phyloP scores from a whole-genome alignment of 2,888 invertebrate genomes.

The Ctenicera cuprea region DNA sequence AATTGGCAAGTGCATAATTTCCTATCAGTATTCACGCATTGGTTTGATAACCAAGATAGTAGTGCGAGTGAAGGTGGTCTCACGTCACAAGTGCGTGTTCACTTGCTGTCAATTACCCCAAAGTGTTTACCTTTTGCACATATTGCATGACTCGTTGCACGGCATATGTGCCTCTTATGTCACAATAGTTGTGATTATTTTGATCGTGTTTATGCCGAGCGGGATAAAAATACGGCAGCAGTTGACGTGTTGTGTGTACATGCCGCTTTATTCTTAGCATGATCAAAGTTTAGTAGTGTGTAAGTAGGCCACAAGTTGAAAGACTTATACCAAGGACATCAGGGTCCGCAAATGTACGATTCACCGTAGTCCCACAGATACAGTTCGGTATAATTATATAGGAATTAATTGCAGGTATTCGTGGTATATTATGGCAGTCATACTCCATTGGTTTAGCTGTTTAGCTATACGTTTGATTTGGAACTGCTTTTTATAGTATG shows the following conservation, averaged over 20 bases:
- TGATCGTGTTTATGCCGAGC: slow-evolving; percentile 59
- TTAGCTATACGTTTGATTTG: slow-evolving; percentile 43
- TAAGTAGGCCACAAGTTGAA: slow-evolving; percentile 74
- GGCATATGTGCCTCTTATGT: slow-evolving; percentile 65
- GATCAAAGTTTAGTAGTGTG: slow-evolving; percentile 60
- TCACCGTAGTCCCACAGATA: slow-evolving; percentile 67
- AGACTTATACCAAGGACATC: slow-evolving; percentile 87
- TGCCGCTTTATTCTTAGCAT: slow-evolving; percentile 64
- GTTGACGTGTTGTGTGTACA: slow-evolving; percentile 48
- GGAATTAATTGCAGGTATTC: slow-evolving; percentile 62
- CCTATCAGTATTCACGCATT: slow-evolving; percentile 39
- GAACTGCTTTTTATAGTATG: slow-evolving; percentile 24
- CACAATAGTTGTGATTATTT: slow-evolving; percentile 63
- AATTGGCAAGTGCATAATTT: slow-evolving; percentile 43
- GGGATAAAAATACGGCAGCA: slow-evolving; percentile 59
- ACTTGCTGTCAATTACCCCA: slow-evolving; percentile 43
- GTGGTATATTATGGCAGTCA: slow-evolving; percentile 56
- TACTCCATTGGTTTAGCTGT: slow-evolving; percentile 48
- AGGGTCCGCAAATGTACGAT: slow-evolving; percentile 72
- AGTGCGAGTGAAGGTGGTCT: slow-evolving; percentile 34
- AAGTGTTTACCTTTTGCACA: slow-evolving; percentile 54
- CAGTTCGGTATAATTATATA: slow-evolving; percentile 62
- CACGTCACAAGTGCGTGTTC: slow-evolving; percentile 28
- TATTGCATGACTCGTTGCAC: slow-evolving; percentile 45
- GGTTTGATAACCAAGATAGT: slow-evolving; percentile 32